A percentile compares a stretch with the other conserved stretches of the same genome.
Evolutionary conservation across 2,888 invertebrate species (phyloP).

Genomic region (Amphimallon solstitiale): DNA sequence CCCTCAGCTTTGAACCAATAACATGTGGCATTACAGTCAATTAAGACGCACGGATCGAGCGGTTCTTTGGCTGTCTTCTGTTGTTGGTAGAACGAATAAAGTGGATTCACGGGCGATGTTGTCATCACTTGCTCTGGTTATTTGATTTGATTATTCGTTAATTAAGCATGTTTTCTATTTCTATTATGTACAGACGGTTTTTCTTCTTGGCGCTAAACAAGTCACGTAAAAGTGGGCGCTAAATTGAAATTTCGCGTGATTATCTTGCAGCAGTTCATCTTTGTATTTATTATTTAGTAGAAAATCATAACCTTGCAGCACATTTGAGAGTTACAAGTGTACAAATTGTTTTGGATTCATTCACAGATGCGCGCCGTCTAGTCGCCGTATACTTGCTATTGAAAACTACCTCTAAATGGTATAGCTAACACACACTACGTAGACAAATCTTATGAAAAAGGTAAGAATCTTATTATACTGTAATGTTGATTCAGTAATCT

Average conservation of each 20-base stretch:
- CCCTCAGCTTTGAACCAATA: conserved; percentile 53
- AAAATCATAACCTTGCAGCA: conserved; percentile 20
- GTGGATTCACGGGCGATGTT: conserved; percentile 48
- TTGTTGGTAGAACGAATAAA: conserved; percentile 41
- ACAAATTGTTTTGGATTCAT: conserved; percentile 13
- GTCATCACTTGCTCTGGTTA: conserved; percentile 46
- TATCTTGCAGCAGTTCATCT: too few relatives aligned
- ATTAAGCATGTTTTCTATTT: conserved; percentile 35
- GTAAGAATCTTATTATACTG: too few relatives aligned
- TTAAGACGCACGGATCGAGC: conserved; percentile 47
- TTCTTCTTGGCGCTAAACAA: not conserved
- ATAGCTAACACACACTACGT: too few relatives aligned
- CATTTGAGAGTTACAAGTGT: conserved; percentile 6
- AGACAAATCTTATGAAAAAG: too few relatives aligned
- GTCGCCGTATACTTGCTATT: too few relatives aligned
- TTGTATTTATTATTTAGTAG: not conserved
- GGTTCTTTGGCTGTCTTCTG: conserved; percentile 6
- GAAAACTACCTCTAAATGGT: too few relatives aligned
- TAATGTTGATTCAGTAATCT: too few relatives aligned
- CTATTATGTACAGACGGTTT: not conserved
- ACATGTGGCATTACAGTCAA: conserved; percentile 53
- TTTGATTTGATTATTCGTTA: conserved; percentile 40
- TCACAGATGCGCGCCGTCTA: not conserved
- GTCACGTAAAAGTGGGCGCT: conserved; percentile 10
- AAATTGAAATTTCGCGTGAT: conserved; percentile 9